Conservation (phyloP, 2,113 vertebrate species). For the Oceanodroma tethys region DNA sequence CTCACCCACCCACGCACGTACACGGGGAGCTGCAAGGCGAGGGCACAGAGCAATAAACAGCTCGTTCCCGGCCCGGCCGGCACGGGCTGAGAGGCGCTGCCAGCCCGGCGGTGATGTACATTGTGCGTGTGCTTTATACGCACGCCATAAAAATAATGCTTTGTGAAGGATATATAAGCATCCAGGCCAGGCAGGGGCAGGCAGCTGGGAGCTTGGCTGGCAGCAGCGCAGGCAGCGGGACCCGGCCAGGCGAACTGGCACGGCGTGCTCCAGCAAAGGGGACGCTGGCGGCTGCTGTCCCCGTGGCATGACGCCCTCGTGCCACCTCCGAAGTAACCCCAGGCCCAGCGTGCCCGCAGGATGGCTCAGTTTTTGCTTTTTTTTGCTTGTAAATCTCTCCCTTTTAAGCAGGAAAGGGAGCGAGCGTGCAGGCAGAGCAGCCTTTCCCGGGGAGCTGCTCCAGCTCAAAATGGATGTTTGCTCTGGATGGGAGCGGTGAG, state of each 20-base stretch:
- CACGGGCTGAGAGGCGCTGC: neutral
- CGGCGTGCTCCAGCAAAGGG: neutral
- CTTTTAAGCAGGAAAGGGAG: neutral
- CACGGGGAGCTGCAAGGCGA: neutral
- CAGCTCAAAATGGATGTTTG: neutral
- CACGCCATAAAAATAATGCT: neutral
- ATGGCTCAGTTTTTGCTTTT: neutral
- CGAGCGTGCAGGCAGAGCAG: rapidly evolving
- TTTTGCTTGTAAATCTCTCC: neutral
- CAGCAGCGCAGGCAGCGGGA: neutral
- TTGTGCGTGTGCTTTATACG: neutral
- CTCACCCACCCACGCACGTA: neutral
- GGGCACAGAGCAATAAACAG: neutral
- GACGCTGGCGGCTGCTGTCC: neutral
- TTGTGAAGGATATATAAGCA: neutral
- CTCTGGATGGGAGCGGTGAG: neutral
- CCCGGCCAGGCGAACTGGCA: neutral
- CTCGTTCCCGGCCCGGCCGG: neutral
- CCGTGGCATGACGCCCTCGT: neutral
- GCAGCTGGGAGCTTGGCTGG: neutral
- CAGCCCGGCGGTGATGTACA: neutral
- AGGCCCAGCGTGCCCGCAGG: neutral
- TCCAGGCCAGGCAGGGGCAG: neutral
- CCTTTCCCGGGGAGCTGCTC: neutral
- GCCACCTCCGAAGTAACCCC: neutral